These are phyloP conservation scores for rat (Rattus norvegicus) DNA, from an alignment of 2,113 vertebrate species.

Conservation along the genomic window GRCr8 NC_086037.1:5732501-5733000, in stretches of 20 bases:
- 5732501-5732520: not conserved
- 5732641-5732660: constrained; percentile 75
- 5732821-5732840: constrained; percentile 61
- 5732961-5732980: not conserved
- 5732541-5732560: not conserved
- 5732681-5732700: constrained; percentile 71
- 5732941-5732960: not conserved
- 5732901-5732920: constrained; percentile 37
- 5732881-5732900: constrained; percentile 66
- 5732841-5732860: constrained; percentile 50
- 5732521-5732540: not conserved
- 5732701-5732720: constrained; percentile 72
- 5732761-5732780: constrained; percentile 77
- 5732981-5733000: constrained; percentile 41
- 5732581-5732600: constrained; percentile 46
- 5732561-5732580: constrained; percentile 17
- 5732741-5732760: constrained; percentile 67
- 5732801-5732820: constrained; percentile 79
- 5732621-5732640: constrained; percentile 56
- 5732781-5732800: constrained; percentile 64
- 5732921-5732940: constrained; percentile 35
- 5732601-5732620: constrained; percentile 23
- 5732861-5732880: constrained; percentile 79
- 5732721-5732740: constrained; percentile 69
- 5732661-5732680: constrained; percentile 68